Evolutionary conservation across 2,888 invertebrate genomes (phyloP).

Genomic region (Rosalia funebris): DNA sequence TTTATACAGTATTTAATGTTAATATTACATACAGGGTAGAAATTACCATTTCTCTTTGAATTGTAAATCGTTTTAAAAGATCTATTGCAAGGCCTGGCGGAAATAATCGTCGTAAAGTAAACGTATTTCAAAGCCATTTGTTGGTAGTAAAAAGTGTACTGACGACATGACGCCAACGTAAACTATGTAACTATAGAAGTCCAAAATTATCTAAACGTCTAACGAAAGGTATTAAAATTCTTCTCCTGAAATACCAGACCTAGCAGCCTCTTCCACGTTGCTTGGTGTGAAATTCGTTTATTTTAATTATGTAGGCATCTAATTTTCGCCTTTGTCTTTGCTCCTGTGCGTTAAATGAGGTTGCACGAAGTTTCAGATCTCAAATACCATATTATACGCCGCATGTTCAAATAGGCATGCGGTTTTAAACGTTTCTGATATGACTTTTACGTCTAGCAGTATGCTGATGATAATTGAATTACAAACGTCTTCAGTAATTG

Average conservation of each 20-base stretch:
- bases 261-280: too few relatives aligned
- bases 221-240: too few relatives aligned
- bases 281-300: not conserved
- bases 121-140: not conserved
- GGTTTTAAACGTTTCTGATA: not conserved
- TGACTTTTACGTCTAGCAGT: not conserved
- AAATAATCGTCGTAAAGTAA: not conserved
- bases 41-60: not conserved
- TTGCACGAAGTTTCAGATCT: conserved; percentile 9
- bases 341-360: conserved; percentile 10
- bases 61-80: not conserved
- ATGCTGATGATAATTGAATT: not conserved
- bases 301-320: not conserved
- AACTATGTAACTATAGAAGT: too few relatives aligned
- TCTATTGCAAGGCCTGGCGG: not conserved
- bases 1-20: conserved; percentile 5
- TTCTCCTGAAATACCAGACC: too few relatives aligned
- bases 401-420: not conserved
- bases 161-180: too few relatives aligned
- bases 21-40: conserved; percentile 1
- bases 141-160: not conserved
- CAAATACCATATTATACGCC: conserved; percentile 1
- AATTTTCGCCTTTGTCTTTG: not conserved
- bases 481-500: conserved; percentile 6
- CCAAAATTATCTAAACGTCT: too few relatives aligned